phyloP scores from a whole-genome alignment of 1,140 invertebrate genomes.

The Drosophila mojavensis region DNA sequence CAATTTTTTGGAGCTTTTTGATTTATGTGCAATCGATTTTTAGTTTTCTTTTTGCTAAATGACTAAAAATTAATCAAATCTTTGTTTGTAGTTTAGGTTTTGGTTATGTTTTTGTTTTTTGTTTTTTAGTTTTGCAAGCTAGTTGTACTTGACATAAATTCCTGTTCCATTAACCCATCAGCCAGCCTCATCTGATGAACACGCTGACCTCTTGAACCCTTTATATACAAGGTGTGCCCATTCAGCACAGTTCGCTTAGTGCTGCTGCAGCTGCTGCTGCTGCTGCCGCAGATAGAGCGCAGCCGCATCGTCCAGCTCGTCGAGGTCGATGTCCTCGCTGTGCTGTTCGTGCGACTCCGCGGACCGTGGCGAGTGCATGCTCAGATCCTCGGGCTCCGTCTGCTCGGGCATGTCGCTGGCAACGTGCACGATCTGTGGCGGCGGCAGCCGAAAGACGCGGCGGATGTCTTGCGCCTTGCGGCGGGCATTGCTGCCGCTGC shows the following conservation, averaged over 20 bases:
- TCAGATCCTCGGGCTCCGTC: conserved; percentile 94
- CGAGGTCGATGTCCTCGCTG: conserved; percentile 75
- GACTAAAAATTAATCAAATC: conserved; percentile 26
- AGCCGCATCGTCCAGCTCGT: conserved; percentile 81
- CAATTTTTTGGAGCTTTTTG: conserved; percentile 54
- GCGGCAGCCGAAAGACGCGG: conserved; percentile 84
- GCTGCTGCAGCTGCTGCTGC: conserved; percentile 43
- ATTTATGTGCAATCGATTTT: conserved; percentile 61
- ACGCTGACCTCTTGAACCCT: background rate
- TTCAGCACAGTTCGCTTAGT: background rate
- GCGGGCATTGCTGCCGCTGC: conserved; percentile 69
- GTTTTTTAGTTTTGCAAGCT: conserved; percentile 31
- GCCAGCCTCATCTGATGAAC: conserved; percentile 68
- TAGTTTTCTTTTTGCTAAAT: conserved; percentile 14
- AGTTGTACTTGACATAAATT: conserved; percentile 79
- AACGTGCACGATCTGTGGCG: conserved; percentile 70
- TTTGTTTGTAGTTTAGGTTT: conserved; percentile 13
- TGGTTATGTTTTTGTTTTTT: conserved; percentile 20
- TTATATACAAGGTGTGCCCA: conserved; percentile 7
- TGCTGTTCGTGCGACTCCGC: conserved; percentile 53
- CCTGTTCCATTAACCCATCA: conserved; percentile 62
- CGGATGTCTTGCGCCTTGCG: conserved; percentile 85
- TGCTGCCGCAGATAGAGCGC: conserved; percentile 76
- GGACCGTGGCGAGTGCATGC: conserved; percentile 85
- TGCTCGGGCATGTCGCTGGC: conserved; percentile 87